Evolutionary conservation across 2,888 invertebrate genomes (phyloP).

Genomic region (Xylota sylvarum): DNA sequence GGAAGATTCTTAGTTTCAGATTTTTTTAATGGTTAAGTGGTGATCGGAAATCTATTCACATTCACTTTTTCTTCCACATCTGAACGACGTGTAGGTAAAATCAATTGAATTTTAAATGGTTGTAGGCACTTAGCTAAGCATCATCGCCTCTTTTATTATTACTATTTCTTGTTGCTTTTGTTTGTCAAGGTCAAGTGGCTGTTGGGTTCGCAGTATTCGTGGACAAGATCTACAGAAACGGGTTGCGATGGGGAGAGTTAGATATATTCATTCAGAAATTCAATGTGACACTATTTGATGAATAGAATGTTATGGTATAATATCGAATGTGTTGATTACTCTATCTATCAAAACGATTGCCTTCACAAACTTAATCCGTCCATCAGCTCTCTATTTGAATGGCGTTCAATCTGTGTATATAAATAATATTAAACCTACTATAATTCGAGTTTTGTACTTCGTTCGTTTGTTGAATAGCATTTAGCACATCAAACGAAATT

Average conservation of each 20-base stretch:
- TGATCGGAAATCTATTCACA: slow-evolving; percentile 49
- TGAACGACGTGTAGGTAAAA: slow-evolving; percentile 42
- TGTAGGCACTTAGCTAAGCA: slow-evolving; percentile 51
- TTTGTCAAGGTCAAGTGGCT: slow-evolving; percentile 62
- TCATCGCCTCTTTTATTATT: slow-evolving; percentile 52
- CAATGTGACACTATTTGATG: slow-evolving; percentile 16
- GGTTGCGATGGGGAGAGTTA: slow-evolving; percentile 30
- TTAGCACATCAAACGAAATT: not conserved
- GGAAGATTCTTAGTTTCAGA: slow-evolving; percentile 32
- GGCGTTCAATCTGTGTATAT: not conserved
- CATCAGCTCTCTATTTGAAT: not conserved
- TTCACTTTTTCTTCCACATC: slow-evolving; percentile 61
- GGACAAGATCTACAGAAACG: slow-evolving; percentile 32
- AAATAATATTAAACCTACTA: not conserved
- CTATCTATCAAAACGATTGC: not conserved
- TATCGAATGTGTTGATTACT: not conserved
- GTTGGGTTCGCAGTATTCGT: slow-evolving; percentile 38
- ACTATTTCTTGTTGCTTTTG: slow-evolving; percentile 57
- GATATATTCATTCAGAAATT: slow-evolving; percentile 31
- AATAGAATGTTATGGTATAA: not conserved
- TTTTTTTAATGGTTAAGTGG: slow-evolving; percentile 31
- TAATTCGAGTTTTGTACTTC: not conserved
- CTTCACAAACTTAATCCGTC: slow-evolving; percentile 25
- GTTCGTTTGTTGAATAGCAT: slow-evolving; percentile 8
- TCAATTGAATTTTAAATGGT: slow-evolving; percentile 58